These are phyloP conservation scores for Apamea monoglypha DNA, from an alignment of 2,888 invertebrate genomes.

Conservation along the genomic window DNA sequence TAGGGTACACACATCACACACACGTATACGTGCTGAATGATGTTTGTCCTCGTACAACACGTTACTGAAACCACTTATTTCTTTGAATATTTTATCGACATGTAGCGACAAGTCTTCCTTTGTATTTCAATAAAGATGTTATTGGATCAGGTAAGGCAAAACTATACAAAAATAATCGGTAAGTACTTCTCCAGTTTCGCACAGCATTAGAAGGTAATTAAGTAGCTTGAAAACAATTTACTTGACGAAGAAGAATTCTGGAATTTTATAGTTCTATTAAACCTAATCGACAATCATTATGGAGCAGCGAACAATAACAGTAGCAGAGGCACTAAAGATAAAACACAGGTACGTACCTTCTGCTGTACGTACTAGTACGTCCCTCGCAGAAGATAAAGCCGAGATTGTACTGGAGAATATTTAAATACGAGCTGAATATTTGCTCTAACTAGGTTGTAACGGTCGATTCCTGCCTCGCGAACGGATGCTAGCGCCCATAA, in stretches of 20 bases:
- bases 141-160: constrained; percentile 38
- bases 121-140: constrained; percentile 44
- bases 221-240: constrained; percentile 38
- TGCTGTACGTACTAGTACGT: constrained; percentile 37
- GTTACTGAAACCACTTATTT: constrained; percentile 42
- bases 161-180: constrained; percentile 15
- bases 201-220: constrained; percentile 18
- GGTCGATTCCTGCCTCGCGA: constrained; percentile 75
- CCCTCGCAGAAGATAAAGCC: constrained; percentile 59
- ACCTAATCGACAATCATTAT: constrained; percentile 57
- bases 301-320: constrained; percentile 57
- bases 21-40: constrained; percentile 55
- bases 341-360: constrained; percentile 58
- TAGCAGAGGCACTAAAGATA: constrained; percentile 58
- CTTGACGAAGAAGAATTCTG: constrained; percentile 37
- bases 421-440: constrained; percentile 79
- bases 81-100: constrained; percentile 46
- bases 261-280: constrained; percentile 58
- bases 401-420: constrained; percentile 71
- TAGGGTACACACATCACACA: constrained; percentile 42
- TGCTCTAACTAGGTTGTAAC: constrained; percentile 77
- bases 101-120: constrained; percentile 33
- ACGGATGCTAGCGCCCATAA: constrained; percentile 80
- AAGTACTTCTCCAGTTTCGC: constrained; percentile 2
- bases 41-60: constrained; percentile 54